Conservation (phyloP, 1,140 invertebrate species). For the Vollenhovia emeryi region DNA sequence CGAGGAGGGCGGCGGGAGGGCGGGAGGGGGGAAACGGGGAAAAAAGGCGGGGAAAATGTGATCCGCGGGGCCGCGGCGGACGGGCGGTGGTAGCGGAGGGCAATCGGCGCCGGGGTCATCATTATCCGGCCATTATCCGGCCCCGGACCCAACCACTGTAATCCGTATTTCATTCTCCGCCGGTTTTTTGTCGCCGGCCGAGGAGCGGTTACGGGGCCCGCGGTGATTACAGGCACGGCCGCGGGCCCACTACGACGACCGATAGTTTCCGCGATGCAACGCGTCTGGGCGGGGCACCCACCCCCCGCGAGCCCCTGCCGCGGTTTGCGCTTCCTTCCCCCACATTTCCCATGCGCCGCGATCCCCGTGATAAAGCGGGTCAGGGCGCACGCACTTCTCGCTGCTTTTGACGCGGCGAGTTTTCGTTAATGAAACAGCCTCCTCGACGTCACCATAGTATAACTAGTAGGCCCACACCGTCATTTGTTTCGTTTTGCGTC, state of each 20-base stretch:
- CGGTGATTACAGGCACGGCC: conserved; percentile 76
- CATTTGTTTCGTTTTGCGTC: too few species aligned
- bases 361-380: not conserved
- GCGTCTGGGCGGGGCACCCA: conserved; percentile 10
- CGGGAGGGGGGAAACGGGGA: conserved; percentile 28
- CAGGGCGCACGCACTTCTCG: not conserved
- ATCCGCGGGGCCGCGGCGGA: conserved; percentile 34
- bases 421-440: not conserved
- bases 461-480: too few species aligned
- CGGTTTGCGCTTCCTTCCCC: not conserved
- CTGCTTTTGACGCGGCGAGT: not conserved
- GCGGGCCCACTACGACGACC: conserved; percentile 61
- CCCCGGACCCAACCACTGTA: conserved; percentile 79
- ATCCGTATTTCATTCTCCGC: conserved; percentile 82
- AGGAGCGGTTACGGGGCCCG: conserved; percentile 75
- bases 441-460: too few species aligned
- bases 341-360: not conserved
- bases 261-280: conserved; percentile 72
- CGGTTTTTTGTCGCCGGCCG: conserved; percentile 73
- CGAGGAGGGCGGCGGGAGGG: not conserved
- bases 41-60: conserved; percentile 63
- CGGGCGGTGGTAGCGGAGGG: conserved; percentile 58
- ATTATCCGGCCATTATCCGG: conserved; percentile 77
- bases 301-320: conserved; percentile 2
- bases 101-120: conserved; percentile 55